These are phyloP conservation scores for Chloebia gouldiae DNA, from an alignment of 2,113 vertebrate species.

Conservation along the genomic window DNA sequence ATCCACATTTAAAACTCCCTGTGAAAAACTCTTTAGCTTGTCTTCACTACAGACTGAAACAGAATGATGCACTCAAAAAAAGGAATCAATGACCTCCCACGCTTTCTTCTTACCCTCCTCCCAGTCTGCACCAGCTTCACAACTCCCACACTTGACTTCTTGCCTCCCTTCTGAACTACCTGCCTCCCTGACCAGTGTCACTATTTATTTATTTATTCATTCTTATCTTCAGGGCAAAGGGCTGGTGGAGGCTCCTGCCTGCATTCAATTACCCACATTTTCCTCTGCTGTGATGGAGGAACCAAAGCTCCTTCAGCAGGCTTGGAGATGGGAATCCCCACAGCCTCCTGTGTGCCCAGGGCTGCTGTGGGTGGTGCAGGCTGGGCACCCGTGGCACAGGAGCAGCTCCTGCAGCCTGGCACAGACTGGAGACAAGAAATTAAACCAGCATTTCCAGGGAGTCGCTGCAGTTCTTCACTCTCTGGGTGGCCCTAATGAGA, in stretches of 20 bases:
- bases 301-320: not conserved
- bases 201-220: not conserved
- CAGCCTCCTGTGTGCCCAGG: rapidly evolving
- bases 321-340: rapidly evolving
- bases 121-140: not conserved
- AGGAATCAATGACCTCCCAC: not conserved
- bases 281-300: not conserved
- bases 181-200: not conserved
- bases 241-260: not conserved
- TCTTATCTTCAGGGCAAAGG: not conserved
- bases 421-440: not conserved
- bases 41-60: not conserved
- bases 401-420: not conserved
- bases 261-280: not conserved
- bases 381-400: not conserved
- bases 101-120: not conserved
- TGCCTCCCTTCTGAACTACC: not conserved
- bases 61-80: not conserved
- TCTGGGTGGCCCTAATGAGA: not conserved
- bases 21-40: not conserved
- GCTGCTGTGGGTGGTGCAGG: not conserved
- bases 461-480: not conserved
- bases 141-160: slow-evolving; percentile 6
- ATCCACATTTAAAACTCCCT: not conserved
- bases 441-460: not conserved